phyloP scores from a whole-genome alignment of 2,113 vertebrate species.

The Oceanodroma tethys region DNA sequence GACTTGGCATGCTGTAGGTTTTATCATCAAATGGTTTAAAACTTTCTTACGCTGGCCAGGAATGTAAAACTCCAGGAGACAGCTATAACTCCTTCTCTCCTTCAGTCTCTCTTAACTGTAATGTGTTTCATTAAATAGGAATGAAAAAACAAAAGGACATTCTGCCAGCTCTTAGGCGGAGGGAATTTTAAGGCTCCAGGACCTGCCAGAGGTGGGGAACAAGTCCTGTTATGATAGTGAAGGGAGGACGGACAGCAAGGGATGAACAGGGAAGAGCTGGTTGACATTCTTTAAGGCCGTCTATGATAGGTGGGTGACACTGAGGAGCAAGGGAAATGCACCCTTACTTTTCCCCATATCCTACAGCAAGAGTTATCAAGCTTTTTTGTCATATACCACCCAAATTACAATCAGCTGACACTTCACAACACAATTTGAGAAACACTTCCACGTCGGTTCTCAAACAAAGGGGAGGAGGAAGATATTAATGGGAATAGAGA shows the following conservation, averaged over 20 bases:
- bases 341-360: neutral
- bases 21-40: neutral
- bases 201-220: neutral
- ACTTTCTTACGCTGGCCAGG: neutral
- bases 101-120: neutral
- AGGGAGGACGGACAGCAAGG: neutral
- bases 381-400: neutral
- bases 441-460: neutral
- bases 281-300: neutral
- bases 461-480: neutral
- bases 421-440: neutral
- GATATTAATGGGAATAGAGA: neutral
- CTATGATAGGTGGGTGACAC: accelerated
- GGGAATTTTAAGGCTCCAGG: neutral
- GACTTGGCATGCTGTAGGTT: neutral
- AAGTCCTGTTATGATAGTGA: neutral
- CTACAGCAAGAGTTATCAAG: neutral
- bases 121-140: neutral
- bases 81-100: neutral
- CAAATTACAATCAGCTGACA: neutral
- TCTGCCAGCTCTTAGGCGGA: neutral
- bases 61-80: neutral
- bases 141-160: neutral
- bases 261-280: neutral
- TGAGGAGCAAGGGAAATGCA: neutral